Conservation (phyloP, 35 echinoderm and acorn worm genomes). For the Anneissia japonica region DNA sequence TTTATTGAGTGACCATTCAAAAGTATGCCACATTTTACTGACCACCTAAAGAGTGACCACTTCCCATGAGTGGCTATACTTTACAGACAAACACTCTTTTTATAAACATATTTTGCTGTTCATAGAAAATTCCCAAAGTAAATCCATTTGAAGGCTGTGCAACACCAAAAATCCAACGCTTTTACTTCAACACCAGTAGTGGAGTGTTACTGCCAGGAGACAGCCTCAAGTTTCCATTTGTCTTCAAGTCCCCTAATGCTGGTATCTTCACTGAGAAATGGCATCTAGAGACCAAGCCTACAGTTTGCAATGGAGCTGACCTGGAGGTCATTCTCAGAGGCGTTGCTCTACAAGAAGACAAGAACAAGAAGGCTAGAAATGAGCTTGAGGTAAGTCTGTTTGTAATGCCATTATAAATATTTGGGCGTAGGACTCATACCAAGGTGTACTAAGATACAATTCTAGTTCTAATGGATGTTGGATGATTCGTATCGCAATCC, state of each 20-base stretch:
- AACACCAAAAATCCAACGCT: conserved; percentile 56
- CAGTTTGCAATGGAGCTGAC: conserved; percentile 63
- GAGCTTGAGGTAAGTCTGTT: conserved; percentile 63
- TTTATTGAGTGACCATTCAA: too few species aligned
- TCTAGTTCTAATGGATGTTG: too few species aligned
- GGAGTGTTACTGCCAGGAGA: conserved; percentile 92
- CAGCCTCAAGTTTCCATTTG: conserved; percentile 87
- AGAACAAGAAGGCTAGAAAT: conserved; percentile 73
- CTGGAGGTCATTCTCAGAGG: conserved; percentile 79
- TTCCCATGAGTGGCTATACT: too few species aligned
- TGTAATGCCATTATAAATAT: too few species aligned
- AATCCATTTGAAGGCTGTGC: conserved; percentile 81
- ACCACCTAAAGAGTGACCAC: too few species aligned
- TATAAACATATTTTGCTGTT: neutral
- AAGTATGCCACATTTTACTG: too few species aligned
- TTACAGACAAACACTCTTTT: too few species aligned
- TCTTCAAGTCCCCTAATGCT: conserved; percentile 97
- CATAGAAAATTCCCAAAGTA: conserved; percentile 92
- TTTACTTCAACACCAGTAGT: conserved; percentile 99
- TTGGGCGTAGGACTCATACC: too few species aligned
- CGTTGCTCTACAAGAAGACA: conserved; percentile 91
- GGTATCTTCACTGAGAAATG: conserved; percentile 98
- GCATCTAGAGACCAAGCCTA: conserved; percentile 88
- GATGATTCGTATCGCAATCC: too few species aligned
- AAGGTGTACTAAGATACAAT: too few species aligned